A percentile compares a stretch with the other conserved stretches of the same genome.
Evolutionary conservation across 1,140 invertebrate genomes (phyloP).

Genomic region (Cydia splendana): DNA sequence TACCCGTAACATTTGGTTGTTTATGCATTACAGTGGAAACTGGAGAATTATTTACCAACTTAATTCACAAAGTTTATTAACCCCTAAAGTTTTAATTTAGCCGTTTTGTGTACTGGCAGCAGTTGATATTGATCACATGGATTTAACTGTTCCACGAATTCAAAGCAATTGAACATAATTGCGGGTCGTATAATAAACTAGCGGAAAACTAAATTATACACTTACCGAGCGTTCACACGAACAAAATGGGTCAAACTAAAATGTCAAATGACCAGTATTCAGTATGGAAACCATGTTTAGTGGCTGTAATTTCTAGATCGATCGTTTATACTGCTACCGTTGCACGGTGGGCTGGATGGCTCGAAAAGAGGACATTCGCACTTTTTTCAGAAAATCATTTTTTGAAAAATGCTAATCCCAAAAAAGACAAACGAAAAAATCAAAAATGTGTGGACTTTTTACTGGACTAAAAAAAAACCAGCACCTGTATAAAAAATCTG

Average conservation of each 20-base stretch:
- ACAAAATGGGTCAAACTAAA: slow-evolving; percentile 22
- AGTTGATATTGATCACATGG: slow-evolving; percentile 1
- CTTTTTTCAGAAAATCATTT: too few relatives aligned
- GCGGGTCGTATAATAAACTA: slow-evolving; percentile 1
- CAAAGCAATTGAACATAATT: slow-evolving; percentile 25
- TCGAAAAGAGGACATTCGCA: too few relatives aligned
- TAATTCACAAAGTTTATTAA: slow-evolving; percentile 11
- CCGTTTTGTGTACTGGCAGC: not conserved
- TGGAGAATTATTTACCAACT: not conserved
- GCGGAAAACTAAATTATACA: slow-evolving; percentile 32
- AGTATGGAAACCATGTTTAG: not conserved
- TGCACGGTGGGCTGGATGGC: too few relatives aligned
- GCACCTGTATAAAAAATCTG: too few relatives aligned
- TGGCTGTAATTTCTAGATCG: slow-evolving; percentile 7
- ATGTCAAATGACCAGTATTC: slow-evolving; percentile 21
- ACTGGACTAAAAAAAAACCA: too few relatives aligned
- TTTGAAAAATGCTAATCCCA: too few relatives aligned
- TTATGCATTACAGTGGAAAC: not conserved
- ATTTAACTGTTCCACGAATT: slow-evolving; percentile 25
- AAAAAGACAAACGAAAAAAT: too few relatives aligned
- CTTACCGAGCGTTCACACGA: slow-evolving; percentile 24
- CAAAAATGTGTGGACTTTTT: too few relatives aligned
- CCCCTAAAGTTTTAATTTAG: slow-evolving; percentile 1
- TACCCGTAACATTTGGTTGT: not conserved
- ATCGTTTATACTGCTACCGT: not conserved